Conservation (phyloP, 2,888 invertebrate genomes). For the Chouioia cunea region DNA sequence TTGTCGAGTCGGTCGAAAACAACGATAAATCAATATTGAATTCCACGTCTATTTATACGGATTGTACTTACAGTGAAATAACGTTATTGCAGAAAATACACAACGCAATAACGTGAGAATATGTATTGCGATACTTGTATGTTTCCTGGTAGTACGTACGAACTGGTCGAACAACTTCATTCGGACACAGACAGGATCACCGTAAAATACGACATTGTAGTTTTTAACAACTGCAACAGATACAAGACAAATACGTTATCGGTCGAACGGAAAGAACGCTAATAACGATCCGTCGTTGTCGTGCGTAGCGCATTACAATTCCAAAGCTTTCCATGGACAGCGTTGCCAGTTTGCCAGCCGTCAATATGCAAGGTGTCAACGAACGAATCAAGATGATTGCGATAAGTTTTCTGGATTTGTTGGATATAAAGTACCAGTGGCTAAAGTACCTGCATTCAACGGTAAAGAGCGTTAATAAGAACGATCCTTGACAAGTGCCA, state of each 20-base stretch:
- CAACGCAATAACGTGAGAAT: no score
- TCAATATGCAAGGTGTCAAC: not conserved
- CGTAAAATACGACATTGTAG: constrained; percentile 17
- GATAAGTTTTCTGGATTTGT: not conserved
- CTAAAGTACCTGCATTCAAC: not conserved
- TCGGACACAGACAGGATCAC: constrained; percentile 7
- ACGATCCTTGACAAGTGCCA: not conserved
- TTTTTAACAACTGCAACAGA: constrained; percentile 9
- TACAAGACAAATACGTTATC: not conserved
- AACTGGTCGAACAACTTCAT: no score
- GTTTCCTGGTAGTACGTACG: no score
- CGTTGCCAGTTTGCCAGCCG: no score
- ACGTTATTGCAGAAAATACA: no score
- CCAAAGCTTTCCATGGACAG: constrained; percentile 14
- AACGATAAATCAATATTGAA: no score
- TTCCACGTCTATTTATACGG: no score
- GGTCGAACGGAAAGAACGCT: no score
- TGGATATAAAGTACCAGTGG: constrained; percentile 6
- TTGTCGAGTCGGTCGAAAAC: no score
- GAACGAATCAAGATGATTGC: constrained; percentile 6
- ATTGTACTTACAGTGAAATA: no score
- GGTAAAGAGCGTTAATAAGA: not conserved
- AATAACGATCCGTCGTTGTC: not conserved
- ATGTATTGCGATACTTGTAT: no score
- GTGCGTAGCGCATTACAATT: not conserved